Evolutionary conservation across 2,797 vertebrate genomes (phyloP), one percentile per base, ranked within the genome.

Genomic region (Thalassophryne amazonica): DNA sequence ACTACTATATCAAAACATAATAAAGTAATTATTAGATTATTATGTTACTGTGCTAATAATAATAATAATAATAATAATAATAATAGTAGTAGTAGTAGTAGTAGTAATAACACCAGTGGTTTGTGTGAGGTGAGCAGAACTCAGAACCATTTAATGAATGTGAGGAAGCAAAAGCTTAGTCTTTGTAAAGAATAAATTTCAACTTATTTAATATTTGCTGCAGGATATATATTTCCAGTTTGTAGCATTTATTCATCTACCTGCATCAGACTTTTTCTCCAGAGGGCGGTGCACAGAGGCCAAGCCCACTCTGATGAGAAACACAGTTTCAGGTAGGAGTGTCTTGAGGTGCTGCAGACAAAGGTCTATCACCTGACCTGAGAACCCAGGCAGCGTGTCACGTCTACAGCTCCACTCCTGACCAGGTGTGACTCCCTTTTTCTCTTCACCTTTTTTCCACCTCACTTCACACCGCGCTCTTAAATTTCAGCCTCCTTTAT

Each of bases 361-460:
- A 84, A 76, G 66, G 76, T 65, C 50, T 45, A 60, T 76, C 75
- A 80, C 65, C 81, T 73, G 65, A 72, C 66, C 47, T 61, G 81
- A 80, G 85, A 86, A 85, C 74, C 58, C 11, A 36, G 66, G 67
- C 63, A 64, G 70, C 42, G 6, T 38, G 73, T 68, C 60, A 55
- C 29, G 51, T 58, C 69, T 65, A 47, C 63, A 60, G 17, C 68
- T 41, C 62, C 48, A 52, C 47, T 56, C 75, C 76, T 70, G 79
- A 78, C 81, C 89, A 91, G 89, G 90, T 90, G 91, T 83, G 86
- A 87, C 73, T 83, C 39, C 66, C 46, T 76, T 72, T 76, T 72
- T 80, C 81, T 82, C 70, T 69, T 60, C 29, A 8, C 67, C 59
- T 72, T 78, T 61, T 22, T 91, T 88, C 85, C 86, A 81, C 89